Evolutionary conservation across 2,888 invertebrate genomes (phyloP).

Genomic region (Girardia tigrina): DNA sequence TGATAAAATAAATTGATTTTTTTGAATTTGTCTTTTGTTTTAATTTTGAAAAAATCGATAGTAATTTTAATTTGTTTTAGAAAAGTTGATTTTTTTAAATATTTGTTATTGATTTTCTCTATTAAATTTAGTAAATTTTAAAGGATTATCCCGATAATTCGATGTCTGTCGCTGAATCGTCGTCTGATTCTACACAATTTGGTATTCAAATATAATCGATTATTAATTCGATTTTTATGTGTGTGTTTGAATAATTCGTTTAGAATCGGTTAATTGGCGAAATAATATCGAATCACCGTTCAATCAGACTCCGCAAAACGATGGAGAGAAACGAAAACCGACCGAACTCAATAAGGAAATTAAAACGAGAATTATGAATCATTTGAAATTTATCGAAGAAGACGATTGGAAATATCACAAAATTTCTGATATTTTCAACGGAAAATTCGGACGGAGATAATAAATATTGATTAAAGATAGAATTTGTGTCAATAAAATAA

Average conservation of each 20-base stretch:
- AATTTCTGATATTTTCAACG: not conserved
- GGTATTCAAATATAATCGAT: too few species aligned
- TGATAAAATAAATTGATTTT: not conserved
- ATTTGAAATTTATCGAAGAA: not conserved
- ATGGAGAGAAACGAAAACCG: not conserved
- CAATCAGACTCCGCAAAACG: not conserved
- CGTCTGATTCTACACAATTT: too few species aligned
- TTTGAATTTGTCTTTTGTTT: not conserved
- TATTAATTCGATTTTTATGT: too few species aligned
- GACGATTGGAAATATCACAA: slow-evolving; percentile 15
- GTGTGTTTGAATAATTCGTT: too few species aligned
- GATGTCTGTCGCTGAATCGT: not conserved
- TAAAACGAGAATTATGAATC: not conserved
- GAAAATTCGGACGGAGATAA: not conserved
- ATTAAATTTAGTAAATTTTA: not conserved
- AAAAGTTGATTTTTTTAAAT: not conserved
- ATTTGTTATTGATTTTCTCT: not conserved
- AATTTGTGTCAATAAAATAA: too few species aligned
- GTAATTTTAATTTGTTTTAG: not conserved
- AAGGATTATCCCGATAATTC: not conserved
- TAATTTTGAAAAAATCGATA: not conserved
- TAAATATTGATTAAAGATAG: too few species aligned
- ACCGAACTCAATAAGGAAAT: not conserved
- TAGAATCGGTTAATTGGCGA: not conserved
- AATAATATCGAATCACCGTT: not conserved